phyloP scores from a whole-genome alignment of 2,797 vertebrate species.

The Parotocinclus haroldoi region DNA sequence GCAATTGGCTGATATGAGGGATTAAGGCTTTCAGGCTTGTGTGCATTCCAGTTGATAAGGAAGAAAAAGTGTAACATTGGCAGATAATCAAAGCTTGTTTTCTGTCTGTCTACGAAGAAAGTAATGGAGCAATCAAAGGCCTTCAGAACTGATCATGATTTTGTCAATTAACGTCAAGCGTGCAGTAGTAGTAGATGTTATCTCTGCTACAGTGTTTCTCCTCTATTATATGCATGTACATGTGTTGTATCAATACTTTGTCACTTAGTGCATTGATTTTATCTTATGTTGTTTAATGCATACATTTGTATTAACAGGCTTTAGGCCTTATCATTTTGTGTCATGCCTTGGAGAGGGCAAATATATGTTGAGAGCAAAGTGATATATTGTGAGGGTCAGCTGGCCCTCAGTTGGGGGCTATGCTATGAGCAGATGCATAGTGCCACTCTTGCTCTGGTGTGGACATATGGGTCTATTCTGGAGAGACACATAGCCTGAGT shows the following conservation, averaged over 20 bases:
- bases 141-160: conserved; percentile 34
- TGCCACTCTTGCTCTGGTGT: conserved; percentile 44
- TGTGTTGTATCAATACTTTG: not conserved
- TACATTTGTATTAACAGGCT: not conserved
- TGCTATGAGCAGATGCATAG: conserved; percentile 53
- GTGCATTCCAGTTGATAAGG: conserved; percentile 47
- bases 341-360: not conserved
- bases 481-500: conserved; percentile 39
- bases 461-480: conserved; percentile 59
- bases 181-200: not conserved
- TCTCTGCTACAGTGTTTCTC: not conserved
- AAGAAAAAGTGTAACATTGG: conserved; percentile 36
- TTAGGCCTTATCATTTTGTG: not conserved
- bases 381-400: conserved; percentile 36
- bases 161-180: too few species aligned
- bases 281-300: not conserved
- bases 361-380: conserved; percentile 6
- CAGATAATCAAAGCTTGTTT: conserved; percentile 50
- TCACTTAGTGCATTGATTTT: not conserved
- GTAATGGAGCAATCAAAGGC: conserved; percentile 18
- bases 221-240: not conserved
- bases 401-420: conserved; percentile 40
- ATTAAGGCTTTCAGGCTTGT: conserved; percentile 46
- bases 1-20: conserved; percentile 42
- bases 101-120: conserved; percentile 30